Conservation (phyloP, 2,797 vertebrate species). For the Loris lydekkerianus region DNA sequence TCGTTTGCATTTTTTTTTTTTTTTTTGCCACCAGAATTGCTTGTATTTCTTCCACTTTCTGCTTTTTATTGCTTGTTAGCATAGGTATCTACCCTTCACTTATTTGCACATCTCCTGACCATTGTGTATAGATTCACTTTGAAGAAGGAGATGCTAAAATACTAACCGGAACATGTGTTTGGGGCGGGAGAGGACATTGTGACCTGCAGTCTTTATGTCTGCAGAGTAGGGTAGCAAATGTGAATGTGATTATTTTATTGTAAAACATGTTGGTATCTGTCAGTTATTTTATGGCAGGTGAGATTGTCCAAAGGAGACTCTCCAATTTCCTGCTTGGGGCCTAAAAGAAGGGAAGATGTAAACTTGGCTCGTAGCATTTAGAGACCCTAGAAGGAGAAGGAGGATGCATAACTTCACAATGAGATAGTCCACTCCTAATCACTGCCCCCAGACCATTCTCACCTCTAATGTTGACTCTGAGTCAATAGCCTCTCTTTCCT, state of each 20-base stretch:
- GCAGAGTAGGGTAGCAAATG: background rate
- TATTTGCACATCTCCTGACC: background rate
- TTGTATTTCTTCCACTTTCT: background rate
- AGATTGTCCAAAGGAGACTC: background rate
- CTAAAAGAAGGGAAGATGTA: background rate
- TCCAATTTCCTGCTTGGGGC: background rate
- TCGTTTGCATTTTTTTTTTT: background rate
- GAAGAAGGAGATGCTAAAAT: conserved; percentile 13
- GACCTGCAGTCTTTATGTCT: background rate
- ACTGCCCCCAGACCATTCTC: background rate
- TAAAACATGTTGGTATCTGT: background rate
- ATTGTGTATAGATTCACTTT: background rate
- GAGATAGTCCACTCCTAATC: background rate
- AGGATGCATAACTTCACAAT: background rate
- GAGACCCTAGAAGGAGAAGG: background rate
- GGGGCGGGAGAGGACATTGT: background rate
- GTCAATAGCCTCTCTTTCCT: background rate
- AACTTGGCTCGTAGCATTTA: background rate
- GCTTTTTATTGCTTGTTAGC: background rate
- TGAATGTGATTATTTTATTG: background rate
- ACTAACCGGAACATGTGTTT: background rate
- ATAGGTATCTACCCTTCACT: background rate
- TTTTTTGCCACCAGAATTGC: background rate
- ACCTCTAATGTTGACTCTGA: background rate
- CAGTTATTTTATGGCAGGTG: background rate